These are phyloP conservation scores for Anastrepha ludens DNA, from an alignment of 1,140 invertebrate species.

Conservation along the genomic window DNA sequence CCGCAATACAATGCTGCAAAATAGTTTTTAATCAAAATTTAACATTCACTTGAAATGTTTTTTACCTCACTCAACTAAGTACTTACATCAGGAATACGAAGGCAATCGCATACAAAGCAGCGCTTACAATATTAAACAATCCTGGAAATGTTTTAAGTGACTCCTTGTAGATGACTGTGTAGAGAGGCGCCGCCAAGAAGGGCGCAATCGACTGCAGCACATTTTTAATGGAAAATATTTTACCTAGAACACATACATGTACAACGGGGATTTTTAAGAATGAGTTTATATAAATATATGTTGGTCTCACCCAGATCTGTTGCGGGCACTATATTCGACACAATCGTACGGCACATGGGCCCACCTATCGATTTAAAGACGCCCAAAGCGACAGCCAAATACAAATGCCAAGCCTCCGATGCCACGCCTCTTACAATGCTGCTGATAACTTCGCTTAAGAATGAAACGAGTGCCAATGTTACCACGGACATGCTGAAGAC, in stretches of 20 bases:
- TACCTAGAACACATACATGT: constrained; percentile 70
- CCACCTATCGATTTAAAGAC: constrained; percentile 77
- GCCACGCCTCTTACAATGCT: constrained; percentile 77
- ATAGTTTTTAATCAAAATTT: constrained; percentile 44
- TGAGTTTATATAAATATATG: neutral
- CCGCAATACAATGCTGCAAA: constrained; percentile 67
- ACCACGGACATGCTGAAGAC: constrained; percentile 70
- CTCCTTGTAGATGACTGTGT: constrained; percentile 78
- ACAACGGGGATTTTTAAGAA: neutral
- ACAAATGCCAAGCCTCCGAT: constrained; percentile 80
- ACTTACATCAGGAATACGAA: constrained; percentile 76
- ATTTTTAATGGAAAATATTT: constrained; percentile 80
- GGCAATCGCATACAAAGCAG: constrained; percentile 71
- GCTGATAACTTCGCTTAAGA: constrained; percentile 72
- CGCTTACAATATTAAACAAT: constrained; percentile 77
- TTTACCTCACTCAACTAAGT: neutral
- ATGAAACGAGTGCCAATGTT: constrained; percentile 65
- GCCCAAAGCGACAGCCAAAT: constrained; percentile 75
- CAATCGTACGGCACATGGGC: constrained; percentile 79
- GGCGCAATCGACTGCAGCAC: constrained; percentile 79
- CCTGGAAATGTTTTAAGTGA: constrained; percentile 77
- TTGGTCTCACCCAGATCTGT: constrained; percentile 78
- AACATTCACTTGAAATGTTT: neutral
- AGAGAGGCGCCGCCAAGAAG: constrained; percentile 78
- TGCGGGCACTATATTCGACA: constrained; percentile 80